Percentiles rank a stretch among this genome's conserved stretches.
Evolutionary conservation across 2,113 vertebrate genomes (phyloP).

Genomic region (Nesogale talazaci): DNA sequence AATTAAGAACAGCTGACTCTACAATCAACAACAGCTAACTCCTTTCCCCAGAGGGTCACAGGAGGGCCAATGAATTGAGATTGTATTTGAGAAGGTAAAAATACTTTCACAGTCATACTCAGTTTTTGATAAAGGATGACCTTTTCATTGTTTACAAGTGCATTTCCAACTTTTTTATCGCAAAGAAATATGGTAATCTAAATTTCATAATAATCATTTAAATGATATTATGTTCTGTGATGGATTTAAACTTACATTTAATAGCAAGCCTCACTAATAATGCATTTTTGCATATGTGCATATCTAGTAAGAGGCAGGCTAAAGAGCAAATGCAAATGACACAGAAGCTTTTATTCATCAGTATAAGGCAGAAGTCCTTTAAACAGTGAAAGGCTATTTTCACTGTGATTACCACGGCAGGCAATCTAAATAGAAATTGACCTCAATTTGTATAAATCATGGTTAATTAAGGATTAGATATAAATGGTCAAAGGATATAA

Average conservation of each 20-base stretch:
- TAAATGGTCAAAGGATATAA: slow-evolving; percentile 53
- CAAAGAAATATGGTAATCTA: neutral
- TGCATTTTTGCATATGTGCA: neutral
- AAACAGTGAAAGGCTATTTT: slow-evolving; percentile 24
- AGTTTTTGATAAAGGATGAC: neutral
- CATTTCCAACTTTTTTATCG: neutral
- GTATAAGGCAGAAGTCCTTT: neutral
- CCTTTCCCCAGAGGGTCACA: neutral
- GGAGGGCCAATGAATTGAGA: neutral
- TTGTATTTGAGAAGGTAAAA: neutral
- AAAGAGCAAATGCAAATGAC: slow-evolving; percentile 36
- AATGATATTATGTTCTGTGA: neutral
- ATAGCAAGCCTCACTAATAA: neutral
- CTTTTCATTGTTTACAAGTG: neutral
- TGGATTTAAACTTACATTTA: neutral
- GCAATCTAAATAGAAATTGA: slow-evolving; percentile 65
- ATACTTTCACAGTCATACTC: neutral
- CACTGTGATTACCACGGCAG: slow-evolving; percentile 67
- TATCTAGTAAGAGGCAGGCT: neutral
- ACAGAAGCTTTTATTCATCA: neutral
- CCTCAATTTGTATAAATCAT: slow-evolving; percentile 72
- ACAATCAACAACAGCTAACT: neutral
- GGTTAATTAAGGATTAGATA: slow-evolving; percentile 73
- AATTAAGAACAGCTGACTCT: slow-evolving; percentile 4
- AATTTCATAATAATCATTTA: slow-evolving; percentile 3